A percentile compares a stretch with the other conserved stretches of the same genome.
These are phyloP conservation scores for Hymenochirus boettgeri DNA, from an alignment of 2,113 vertebrate genomes.

Conservation along the genomic window DNA sequence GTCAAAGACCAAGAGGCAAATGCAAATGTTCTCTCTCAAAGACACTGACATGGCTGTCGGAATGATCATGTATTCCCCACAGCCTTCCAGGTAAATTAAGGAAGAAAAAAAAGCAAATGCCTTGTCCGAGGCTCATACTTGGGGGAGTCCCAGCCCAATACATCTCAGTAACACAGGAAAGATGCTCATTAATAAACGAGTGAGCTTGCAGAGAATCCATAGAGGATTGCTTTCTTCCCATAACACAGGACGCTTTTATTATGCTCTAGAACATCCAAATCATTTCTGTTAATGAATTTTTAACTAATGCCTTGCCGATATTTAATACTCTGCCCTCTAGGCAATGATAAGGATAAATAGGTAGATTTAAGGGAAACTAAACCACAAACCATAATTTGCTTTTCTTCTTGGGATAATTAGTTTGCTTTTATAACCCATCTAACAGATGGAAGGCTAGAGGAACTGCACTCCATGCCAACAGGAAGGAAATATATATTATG, in stretches of 20 bases:
- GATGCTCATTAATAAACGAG: conserved; percentile 64
- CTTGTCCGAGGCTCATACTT: conserved; percentile 53
- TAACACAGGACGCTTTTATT: conserved; percentile 30
- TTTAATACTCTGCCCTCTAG: not conserved
- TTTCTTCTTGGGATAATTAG: not conserved
- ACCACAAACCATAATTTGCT: not conserved
- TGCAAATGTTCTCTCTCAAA: not conserved
- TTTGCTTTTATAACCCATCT: no score
- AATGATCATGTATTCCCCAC: conserved; percentile 61
- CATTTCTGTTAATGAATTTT: conserved; percentile 38
- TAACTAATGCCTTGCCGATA: conserved; percentile 27
- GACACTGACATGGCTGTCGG: conserved; percentile 58
- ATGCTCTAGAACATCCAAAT: conserved; percentile 38
- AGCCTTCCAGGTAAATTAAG: conserved; percentile 69
- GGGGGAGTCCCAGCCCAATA: conserved; percentile 68
- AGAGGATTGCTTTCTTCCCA: conserved; percentile 31
- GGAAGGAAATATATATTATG: no score
- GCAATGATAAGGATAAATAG: conserved; percentile 14
- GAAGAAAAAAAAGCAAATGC: conserved; percentile 70
- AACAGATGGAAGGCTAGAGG: no score
- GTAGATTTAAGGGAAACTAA: no score
- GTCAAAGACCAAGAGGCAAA: conserved; percentile 15
- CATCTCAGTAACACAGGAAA: conserved; percentile 64
- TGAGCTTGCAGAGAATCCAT: conserved; percentile 45
- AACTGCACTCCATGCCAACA: no score